These are phyloP conservation scores for Dastarcus helophoroides DNA, from an alignment of 2,888 invertebrate species.

Conservation along the genomic window DNA sequence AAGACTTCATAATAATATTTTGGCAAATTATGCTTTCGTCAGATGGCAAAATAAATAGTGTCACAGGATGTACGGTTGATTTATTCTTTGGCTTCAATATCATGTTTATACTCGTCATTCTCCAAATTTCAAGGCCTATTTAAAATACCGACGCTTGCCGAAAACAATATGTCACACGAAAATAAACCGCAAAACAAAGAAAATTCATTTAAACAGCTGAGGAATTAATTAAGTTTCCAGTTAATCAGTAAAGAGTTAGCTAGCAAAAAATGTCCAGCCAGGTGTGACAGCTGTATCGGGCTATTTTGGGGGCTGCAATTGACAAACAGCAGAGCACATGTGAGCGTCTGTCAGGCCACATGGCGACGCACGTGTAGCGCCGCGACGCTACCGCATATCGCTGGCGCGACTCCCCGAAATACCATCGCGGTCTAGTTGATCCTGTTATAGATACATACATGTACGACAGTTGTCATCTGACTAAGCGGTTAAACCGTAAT, in stretches of 20 bases:
- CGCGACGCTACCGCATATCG: conserved; percentile 42
- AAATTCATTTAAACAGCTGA: conserved; percentile 14
- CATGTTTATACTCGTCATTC: no score
- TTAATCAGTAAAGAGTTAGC: conserved; percentile 24
- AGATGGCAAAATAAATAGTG: no score
- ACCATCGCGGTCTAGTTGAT: conserved; percentile 18
- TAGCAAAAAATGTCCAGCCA: conserved; percentile 36
- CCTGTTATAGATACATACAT: conserved; percentile 16
- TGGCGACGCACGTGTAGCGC: conserved; percentile 41
- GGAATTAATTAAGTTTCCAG: conserved; percentile 17
- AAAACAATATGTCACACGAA: no score
- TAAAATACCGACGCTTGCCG: no score
- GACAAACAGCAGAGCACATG: conserved; percentile 34
- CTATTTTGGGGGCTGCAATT: conserved; percentile 31
- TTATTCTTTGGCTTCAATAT: no score
- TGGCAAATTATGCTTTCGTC: no score
- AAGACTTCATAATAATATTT: no score
- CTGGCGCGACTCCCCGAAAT: conserved; percentile 26
- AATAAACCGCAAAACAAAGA: no score
- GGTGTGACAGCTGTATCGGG: conserved; percentile 36
- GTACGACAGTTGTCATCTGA: no score
- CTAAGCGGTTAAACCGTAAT: no score
- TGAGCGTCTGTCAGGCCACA: conserved; percentile 46
- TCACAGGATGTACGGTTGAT: no score
- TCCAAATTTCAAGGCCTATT: no score